Evolutionary conservation across 2,888 invertebrate genomes (phyloP), one percentile per base, ranked within the genome.

Genomic region (Artemia sinica): DNA sequence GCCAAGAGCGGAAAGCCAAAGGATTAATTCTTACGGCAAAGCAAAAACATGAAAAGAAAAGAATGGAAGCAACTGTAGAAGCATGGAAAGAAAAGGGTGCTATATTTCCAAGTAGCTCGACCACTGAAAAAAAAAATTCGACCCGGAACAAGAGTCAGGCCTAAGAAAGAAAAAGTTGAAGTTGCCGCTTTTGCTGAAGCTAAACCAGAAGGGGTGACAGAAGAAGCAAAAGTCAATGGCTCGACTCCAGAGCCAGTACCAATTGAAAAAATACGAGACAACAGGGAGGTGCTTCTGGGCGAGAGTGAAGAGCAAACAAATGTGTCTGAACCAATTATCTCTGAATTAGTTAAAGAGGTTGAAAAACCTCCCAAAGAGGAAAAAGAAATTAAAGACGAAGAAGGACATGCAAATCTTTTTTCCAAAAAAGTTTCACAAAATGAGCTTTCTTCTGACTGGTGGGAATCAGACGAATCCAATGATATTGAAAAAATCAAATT

Each of bases 11-110:
- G 75, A 83, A 91, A 75, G 81, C 93, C 74, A 96, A 96, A 78
- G 91, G 90, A n/a, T 96, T 96, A 80, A 97, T 97, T 4, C 96
- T 93, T 79, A 81, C 93, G 50, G 79, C 96, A 70, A 94, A 94
- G 3, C 86, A 90, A 0, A 94, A 94, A 78, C 94, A 98, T 77
- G 94, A 91, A 77, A 89, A 89, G 72, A 91, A 92, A 74, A 85
- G 88, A 72, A 88, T 89, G 0, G 82, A 92, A 73, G 91, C 92
- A 9, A 89, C 91, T 77, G 90, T 89, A 70, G 84, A 93, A 83
- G 79, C 96, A 71, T 91, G 93, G 68, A 87, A 88, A 2, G 80
- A 93, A 63, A 91, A 90, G 78, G 91, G 90, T 10, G 90, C 91
- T 79, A 93, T 94, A 71, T 79, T n/a, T 18, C 68, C 48, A 50